Base-by-base conservation (phyloP, 2,113 vertebrate genomes). In the Scalopus aquaticus region DNA sequence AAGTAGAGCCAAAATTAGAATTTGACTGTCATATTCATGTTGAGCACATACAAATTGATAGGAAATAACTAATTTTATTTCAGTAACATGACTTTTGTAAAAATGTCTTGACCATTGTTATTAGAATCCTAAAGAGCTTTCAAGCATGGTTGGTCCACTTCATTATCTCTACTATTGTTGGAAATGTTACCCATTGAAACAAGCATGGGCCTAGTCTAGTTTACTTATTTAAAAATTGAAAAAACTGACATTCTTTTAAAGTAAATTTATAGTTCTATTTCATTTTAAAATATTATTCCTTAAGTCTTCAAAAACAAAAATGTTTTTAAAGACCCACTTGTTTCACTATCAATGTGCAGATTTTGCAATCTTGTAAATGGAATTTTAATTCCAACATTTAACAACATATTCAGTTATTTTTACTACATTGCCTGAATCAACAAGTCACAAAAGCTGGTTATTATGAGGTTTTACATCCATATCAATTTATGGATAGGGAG, bases 281-380 rank as follows among this genome's bases (percentile, higher is more conserved):
- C 28, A 65, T 89, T 95, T 96, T 37, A 86, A 93, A 97, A 69
- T 10, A 83, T 19, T 28, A 44, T 42, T 77, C 37, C 62, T n/a
- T 80, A 88, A 54, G 7, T 54, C 39, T 94, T 0, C 37, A 46
- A 6, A 90, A 65, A 8, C 19, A 46, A 94, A 94, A 78, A 62
- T 39, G 79, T 65, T 76, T 94, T 3, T 20, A 30, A 79, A 64
- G 46, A 1, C 15, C 19, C 28, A 76, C 1, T 20, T 64, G 72
- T 93, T 86, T 94, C 15, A 84, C 37, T 37, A 60, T 69, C 65
- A 78, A 64, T 35, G 11, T 19, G 42, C 16, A 62, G 26, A 74
- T 73, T 93, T 93, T 65, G 84, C 16, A 17, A 51, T 51, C 49
- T 51, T 16, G 16, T 51, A 17, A n/a, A n/a, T n/a, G n/a, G 28